A percentile compares a stretch with the other conserved stretches of the same genome.
Conservation (phyloP, 2,797 vertebrate genomes). For the Enteromius trimaculatus region DNA sequence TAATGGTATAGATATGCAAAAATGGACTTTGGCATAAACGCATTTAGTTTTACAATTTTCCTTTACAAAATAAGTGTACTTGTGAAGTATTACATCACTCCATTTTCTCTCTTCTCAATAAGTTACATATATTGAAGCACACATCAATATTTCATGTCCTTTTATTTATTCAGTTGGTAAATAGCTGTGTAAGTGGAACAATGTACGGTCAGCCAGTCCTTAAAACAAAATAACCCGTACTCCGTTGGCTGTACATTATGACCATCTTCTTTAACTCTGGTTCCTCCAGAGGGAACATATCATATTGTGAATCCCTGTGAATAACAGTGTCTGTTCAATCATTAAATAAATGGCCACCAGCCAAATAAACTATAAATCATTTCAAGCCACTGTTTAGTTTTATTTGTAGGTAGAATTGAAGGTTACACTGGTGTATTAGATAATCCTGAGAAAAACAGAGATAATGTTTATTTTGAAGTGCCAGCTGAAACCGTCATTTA, state of each 20-base stretch:
- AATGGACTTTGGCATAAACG: too few relatives aligned
- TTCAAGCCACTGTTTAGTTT: background rate
- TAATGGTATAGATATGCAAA: too few relatives aligned
- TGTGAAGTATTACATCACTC: background rate
- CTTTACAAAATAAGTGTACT: background rate
- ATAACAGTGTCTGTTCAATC: background rate
- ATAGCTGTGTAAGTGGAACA: background rate
- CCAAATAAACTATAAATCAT: background rate
- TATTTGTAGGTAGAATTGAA: background rate
- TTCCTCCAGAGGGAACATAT: background rate
- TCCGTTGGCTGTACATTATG: background rate
- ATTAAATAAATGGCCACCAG: background rate
- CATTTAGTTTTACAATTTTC: background rate
- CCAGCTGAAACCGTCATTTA: background rate
- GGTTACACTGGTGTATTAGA: background rate
- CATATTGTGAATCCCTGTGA: background rate
- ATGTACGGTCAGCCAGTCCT: background rate
- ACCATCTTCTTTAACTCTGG: background rate
- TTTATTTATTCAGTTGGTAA: background rate
- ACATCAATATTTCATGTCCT: background rate
- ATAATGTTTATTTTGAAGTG: background rate
- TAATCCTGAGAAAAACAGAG: background rate
- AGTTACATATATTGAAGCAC: background rate
- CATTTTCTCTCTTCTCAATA: background rate
- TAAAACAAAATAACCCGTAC: background rate